Conservation (phyloP, 2,888 invertebrate species). For the Monopis laevigella region DNA sequence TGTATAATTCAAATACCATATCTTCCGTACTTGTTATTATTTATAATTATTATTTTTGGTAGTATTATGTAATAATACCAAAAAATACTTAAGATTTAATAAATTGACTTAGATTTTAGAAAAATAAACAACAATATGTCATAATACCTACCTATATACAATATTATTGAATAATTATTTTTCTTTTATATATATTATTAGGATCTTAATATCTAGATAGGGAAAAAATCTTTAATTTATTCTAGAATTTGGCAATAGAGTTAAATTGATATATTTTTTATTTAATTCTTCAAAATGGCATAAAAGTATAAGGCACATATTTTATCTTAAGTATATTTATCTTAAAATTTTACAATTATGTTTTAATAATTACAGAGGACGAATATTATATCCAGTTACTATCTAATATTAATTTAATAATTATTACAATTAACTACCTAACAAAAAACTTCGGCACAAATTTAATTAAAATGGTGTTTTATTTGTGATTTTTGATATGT, state of each 20-base stretch:
- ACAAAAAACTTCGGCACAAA: background rate
- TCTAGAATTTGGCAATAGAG: constrained; percentile 45
- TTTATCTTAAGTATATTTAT: constrained; percentile 35
- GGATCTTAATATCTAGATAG: too few species aligned
- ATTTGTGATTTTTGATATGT: constrained; percentile 19
- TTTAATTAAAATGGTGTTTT: constrained; percentile 6
- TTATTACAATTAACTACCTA: constrained; percentile 24
- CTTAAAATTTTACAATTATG: background rate
- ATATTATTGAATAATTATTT: too few species aligned
- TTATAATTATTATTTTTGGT: too few species aligned
- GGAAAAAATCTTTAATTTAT: too few species aligned
- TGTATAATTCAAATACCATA: too few species aligned
- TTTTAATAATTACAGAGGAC: background rate
- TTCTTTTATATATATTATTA: too few species aligned
- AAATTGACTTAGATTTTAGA: too few species aligned
- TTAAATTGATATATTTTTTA: constrained; percentile 37
- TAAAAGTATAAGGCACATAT: constrained; percentile 65
- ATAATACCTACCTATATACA: too few species aligned
- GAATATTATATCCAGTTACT: background rate
- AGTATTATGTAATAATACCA: too few species aligned
- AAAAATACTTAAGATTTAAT: too few species aligned
- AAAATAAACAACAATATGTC: too few species aligned
- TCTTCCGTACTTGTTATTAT: too few species aligned
- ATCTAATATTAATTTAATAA: background rate
- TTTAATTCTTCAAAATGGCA: constrained; percentile 52